These are phyloP conservation scores for Orthonyx spaldingii DNA, from an alignment of 2,113 vertebrate species.

Conservation along the genomic window DNA sequence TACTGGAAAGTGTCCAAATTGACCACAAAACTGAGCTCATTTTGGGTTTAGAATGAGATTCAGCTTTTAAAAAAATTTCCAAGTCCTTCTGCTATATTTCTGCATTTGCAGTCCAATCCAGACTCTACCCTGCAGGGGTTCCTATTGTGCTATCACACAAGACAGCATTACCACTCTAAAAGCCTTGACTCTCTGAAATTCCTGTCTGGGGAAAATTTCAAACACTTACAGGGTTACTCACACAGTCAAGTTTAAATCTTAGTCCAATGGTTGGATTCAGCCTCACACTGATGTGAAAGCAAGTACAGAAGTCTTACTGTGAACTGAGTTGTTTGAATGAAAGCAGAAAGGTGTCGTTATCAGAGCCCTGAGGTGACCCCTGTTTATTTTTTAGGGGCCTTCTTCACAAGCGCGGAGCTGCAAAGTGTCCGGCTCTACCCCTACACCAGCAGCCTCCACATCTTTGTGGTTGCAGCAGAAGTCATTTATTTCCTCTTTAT, in stretches of 20 bases:
- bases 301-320: neutral
- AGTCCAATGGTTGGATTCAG: neutral
- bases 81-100: neutral
- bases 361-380: neutral
- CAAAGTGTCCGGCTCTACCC: slow-evolving; percentile 88
- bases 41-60: neutral
- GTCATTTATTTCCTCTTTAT: slow-evolving; percentile 88
- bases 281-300: neutral
- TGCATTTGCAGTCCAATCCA: neutral
- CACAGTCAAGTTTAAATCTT: neutral
- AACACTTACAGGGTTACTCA: neutral
- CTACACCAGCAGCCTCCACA: slow-evolving; percentile 82
- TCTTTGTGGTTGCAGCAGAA: slow-evolving; percentile 89
- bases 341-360: neutral
- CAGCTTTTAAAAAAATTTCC: neutral
- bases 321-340: neutral
- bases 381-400: slow-evolving; percentile 78
- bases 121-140: neutral
- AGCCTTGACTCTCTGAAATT: neutral
- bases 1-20: neutral
- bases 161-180: neutral
- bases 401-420: slow-evolving; percentile 79
- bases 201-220: neutral
- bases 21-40: neutral
- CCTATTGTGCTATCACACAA: neutral